Percentiles rank a stretch among this genome's conserved stretches.
Conservation (phyloP, 2,888 invertebrate species). For the Tinea trinotella region DNA sequence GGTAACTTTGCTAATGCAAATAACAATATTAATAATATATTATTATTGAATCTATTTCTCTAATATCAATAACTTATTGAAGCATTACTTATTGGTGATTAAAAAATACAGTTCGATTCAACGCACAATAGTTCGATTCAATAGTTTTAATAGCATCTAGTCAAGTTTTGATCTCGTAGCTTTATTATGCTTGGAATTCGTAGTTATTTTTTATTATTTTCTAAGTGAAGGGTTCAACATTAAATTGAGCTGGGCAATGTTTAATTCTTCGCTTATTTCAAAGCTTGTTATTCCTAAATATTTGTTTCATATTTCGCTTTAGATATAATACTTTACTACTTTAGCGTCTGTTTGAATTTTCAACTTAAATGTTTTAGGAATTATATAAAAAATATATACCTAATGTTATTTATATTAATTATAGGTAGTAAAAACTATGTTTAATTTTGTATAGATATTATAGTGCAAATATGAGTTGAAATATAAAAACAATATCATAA, state of each 20-base stretch:
- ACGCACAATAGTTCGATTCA: background rate
- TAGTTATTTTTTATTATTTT: background rate
- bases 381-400: background rate
- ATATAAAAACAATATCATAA: slow-evolving; percentile 44
- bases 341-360: slow-evolving; percentile 3
- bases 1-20: too few species aligned
- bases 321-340: background rate
- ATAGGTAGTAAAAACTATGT: slow-evolving; percentile 54
- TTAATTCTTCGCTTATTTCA: slow-evolving; percentile 44
- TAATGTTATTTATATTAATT: slow-evolving; percentile 28
- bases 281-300: slow-evolving; percentile 2
- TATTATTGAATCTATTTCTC: too few species aligned
- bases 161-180: slow-evolving; percentile 26
- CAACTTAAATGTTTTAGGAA: background rate
- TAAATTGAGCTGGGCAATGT: slow-evolving; percentile 66
- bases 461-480: slow-evolving; percentile 64
- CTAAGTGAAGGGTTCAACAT: slow-evolving; percentile 56
- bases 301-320: background rate
- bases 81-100: too few species aligned
- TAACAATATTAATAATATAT: too few species aligned
- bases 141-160: slow-evolving; percentile 27
- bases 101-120: background rate
- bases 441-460: slow-evolving; percentile 65
- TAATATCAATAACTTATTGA: too few species aligned
- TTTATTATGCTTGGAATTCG: slow-evolving; percentile 18